Evolutionary conservation across 2,888 invertebrate genomes (phyloP).

Genomic region (Netelia virgata): DNA sequence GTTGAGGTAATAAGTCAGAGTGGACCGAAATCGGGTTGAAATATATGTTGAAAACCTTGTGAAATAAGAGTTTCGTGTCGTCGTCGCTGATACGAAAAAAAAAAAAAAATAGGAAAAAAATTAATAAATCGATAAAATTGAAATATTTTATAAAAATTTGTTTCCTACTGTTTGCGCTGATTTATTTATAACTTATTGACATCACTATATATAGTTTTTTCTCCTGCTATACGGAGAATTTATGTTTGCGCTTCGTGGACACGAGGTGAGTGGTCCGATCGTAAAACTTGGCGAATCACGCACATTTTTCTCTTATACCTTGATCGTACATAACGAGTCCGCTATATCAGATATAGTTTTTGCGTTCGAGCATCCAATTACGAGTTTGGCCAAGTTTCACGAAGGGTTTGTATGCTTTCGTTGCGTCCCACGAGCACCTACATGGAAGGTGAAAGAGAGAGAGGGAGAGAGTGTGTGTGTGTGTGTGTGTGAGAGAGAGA

Average conservation of each 20-base stretch:
- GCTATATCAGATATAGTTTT: slow-evolving; percentile 55
- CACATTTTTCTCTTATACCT: background rate
- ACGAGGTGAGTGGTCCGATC: no score
- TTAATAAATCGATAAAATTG: no score
- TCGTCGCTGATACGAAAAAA: background rate
- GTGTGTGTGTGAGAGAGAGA: background rate
- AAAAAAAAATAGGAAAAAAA: background rate
- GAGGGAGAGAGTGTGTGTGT: background rate
- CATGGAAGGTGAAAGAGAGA: background rate
- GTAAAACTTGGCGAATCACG: no score
- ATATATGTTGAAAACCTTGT: slow-evolving; percentile 6
- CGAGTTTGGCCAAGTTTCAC: slow-evolving; percentile 52
- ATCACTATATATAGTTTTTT: no score
- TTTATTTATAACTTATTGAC: no score
- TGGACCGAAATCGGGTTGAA: background rate
- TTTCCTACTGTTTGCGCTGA: no score
- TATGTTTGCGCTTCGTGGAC: no score
- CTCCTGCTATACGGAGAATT: no score
- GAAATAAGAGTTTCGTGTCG: slow-evolving; percentile 10
- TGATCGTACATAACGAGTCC: slow-evolving; percentile 27
- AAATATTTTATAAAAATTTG: no score
- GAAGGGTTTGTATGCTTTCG: slow-evolving; percentile 19
- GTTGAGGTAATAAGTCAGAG: slow-evolving; percentile 43
- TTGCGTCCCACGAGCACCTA: slow-evolving; percentile 14
- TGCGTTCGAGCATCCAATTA: slow-evolving; percentile 62